Percentiles rank a stretch among this genome's conserved stretches.
Evolutionary conservation across 1,140 invertebrate species (phyloP).

Genomic region (Drosophila ficusphila): DNA sequence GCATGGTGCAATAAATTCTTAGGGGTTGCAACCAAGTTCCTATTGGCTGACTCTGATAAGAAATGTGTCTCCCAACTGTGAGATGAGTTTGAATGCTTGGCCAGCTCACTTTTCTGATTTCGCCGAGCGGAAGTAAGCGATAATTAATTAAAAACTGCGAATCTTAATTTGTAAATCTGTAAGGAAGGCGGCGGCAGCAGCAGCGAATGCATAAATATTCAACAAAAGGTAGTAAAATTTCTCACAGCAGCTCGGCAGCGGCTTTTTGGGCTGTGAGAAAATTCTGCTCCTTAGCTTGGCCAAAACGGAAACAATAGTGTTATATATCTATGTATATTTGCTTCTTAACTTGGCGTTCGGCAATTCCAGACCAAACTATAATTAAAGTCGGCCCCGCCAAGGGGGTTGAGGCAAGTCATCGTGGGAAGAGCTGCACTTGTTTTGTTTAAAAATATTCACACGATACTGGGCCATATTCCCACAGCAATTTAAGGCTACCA

Average conservation of each 20-base stretch:
- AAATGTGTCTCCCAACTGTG: slow-evolving; percentile 34
- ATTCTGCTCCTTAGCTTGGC: slow-evolving; percentile 60
- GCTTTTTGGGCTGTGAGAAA: slow-evolving; percentile 77
- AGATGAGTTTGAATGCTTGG: slow-evolving; percentile 34
- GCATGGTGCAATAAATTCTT: slow-evolving; percentile 20
- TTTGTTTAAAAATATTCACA: slow-evolving; percentile 74
- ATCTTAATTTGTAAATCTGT: slow-evolving; percentile 79
- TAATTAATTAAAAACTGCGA: slow-evolving; percentile 78
- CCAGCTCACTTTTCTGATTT: slow-evolving; percentile 4
- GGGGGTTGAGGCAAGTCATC: slow-evolving; percentile 49
- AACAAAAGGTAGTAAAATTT: slow-evolving; percentile 64
- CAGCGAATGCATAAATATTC: slow-evolving; percentile 73
- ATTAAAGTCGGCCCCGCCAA: slow-evolving; percentile 60
- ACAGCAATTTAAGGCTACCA: slow-evolving; percentile 65
- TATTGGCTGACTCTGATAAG: slow-evolving; percentile 65
- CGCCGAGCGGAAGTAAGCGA: slow-evolving; percentile 59
- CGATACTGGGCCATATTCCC: slow-evolving; percentile 67
- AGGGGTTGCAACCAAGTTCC: slow-evolving; percentile 44
- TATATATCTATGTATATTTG: slow-evolving; percentile 49
- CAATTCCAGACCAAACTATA: slow-evolving; percentile 62
- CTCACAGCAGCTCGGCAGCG: slow-evolving; percentile 42
- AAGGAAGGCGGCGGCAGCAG: slow-evolving; percentile 37
- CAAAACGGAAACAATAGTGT: slow-evolving; percentile 73
- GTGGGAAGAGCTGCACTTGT: slow-evolving; percentile 78
- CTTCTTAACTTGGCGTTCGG: slow-evolving; percentile 70